These are phyloP conservation scores for Cyclargus thomasi DNA, from an alignment of 1,140 invertebrate species.

Conservation along the genomic window DNA sequence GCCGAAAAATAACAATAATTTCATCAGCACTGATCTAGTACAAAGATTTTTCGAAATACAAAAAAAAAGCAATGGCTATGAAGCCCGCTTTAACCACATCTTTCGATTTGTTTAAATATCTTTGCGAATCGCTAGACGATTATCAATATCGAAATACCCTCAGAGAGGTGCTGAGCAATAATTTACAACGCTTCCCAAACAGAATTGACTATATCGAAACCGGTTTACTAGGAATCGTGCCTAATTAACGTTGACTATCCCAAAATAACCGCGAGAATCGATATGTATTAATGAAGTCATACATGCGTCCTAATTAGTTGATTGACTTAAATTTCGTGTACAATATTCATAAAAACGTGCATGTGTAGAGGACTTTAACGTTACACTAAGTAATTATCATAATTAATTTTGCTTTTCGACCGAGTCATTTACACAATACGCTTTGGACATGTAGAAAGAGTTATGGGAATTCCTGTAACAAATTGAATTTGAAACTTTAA, in stretches of 20 bases:
- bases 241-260: neutral
- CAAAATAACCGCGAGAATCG: neutral
- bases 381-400: neutral
- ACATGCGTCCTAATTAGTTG: neutral
- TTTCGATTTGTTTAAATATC: too few relatives aligned
- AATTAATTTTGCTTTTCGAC: neutral
- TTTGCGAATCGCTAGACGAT: too few relatives aligned
- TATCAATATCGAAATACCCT: too few relatives aligned
- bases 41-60: too few relatives aligned
- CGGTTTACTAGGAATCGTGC: neutral
- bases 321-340: conserved; percentile 1
- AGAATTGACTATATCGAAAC: neutral
- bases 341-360: conserved; percentile 1
- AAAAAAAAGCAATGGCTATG: too few relatives aligned
- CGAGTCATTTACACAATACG: neutral
- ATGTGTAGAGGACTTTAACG: neutral
- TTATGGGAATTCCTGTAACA: neutral
- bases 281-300: neutral
- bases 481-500: neutral
- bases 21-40: too few relatives aligned
- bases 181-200: neutral
- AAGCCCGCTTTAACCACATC: too few relatives aligned
- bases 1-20: too few relatives aligned
- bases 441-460: neutral
- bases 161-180: neutral